phyloP scores from a whole-genome alignment of 2,888 invertebrate genomes.

The Julus scandinavius region DNA sequence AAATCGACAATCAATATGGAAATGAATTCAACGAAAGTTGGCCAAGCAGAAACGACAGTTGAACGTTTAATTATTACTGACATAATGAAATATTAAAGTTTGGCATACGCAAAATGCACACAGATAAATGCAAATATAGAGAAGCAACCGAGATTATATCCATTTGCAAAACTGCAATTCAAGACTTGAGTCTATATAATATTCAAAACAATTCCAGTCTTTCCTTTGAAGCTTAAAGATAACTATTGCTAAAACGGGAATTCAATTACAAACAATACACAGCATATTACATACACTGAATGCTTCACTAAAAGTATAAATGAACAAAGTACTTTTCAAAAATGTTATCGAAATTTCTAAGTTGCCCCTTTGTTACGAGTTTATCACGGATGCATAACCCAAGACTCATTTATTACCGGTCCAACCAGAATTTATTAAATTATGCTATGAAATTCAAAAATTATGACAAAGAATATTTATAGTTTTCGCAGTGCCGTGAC shows the following conservation, averaged over 20 bases:
- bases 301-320: not conserved
- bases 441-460: too few species aligned
- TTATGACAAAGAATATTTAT: too few species aligned
- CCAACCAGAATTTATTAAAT: too few species aligned
- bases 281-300: not conserved
- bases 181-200: not conserved
- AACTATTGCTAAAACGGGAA: not conserved
- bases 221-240: constrained; percentile 13
- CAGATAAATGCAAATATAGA: not conserved
- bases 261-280: not conserved
- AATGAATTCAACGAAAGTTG: constrained; percentile 21
- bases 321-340: not conserved
- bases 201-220: constrained; percentile 3
- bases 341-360: not conserved
- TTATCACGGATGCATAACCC: too few species aligned
- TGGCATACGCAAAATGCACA: constrained; percentile 1
- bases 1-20: constrained; percentile 31
- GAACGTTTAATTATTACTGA: constrained; percentile 51
- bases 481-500: too few species aligned
- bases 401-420: too few species aligned
- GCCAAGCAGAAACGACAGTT: constrained; percentile 39
- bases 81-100: constrained; percentile 47
- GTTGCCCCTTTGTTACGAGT: too few species aligned
- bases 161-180: not conserved
- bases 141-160: not conserved